Conservation (phyloP, 2,113 vertebrate genomes). For the Toxotes chatareus region DNA sequence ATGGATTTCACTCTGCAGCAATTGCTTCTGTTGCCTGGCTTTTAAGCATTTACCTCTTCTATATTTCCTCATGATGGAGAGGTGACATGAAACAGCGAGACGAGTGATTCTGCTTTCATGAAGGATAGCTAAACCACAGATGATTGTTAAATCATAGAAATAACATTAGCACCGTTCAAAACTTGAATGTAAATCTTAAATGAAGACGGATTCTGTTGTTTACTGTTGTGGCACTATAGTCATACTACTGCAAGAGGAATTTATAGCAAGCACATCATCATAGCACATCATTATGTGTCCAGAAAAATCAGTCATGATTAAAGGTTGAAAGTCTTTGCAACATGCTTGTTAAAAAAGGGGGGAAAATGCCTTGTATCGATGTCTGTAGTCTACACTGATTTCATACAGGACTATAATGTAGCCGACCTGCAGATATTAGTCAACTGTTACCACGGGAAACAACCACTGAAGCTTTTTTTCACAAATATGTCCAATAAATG, state of each 20-base stretch:
- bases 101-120: neutral
- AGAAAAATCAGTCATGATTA: neutral
- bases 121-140: neutral
- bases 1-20: slow-evolving; percentile 65
- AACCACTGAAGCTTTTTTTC: neutral
- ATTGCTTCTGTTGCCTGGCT: slow-evolving; percentile 38
- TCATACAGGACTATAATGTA: neutral
- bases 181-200: neutral
- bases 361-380: neutral
- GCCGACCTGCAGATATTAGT: neutral
- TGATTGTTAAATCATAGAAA: neutral
- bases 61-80: slow-evolving; percentile 29
- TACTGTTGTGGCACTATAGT: neutral
- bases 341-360: too few relatives aligned
- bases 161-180: neutral
- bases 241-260: neutral
- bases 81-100: slow-evolving; percentile 18
- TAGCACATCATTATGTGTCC: neutral
- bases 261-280: too few relatives aligned
- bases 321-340: neutral
- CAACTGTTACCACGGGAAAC: neutral
- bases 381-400: neutral
- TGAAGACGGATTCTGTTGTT: neutral
- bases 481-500: neutral
- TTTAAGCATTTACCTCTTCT: slow-evolving; percentile 25